Evolutionary conservation across 1,140 invertebrate species (phyloP), one percentile per base, ranked within the genome.

Genomic region (Pachypsylla venusta): DNA sequence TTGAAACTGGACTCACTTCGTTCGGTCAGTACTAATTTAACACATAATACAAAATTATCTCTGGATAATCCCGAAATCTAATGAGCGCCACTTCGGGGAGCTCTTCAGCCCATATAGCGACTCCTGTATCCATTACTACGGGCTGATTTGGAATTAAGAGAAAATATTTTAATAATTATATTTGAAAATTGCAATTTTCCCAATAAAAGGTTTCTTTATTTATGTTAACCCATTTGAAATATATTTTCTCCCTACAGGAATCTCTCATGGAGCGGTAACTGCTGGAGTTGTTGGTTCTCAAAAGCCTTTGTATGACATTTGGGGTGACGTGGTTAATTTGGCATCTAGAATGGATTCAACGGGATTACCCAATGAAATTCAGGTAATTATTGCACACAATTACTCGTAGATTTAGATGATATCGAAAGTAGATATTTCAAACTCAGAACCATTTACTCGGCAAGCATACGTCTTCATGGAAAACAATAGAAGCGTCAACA

Each of bases 261-360:
- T 93, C 62, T 85, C 83, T 2, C 81, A 85, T 63, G 90, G 91
- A 0, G 79, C 83, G 59, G 84, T 93, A 4, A 88, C 89, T 58
- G 91, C 91, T 0, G 92, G 91, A 1, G 90, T 95, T 5, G 87
- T 95, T 13, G 92, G 92, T 1, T 85, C 85, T 1, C 80, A 84
- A 39, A 93, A 93, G 69, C 90, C 91, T 0, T 76, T 92, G 12
- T 93, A 85, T 63, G 88, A 95, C 69, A 91, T 95, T 63, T 94
- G 91, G 92, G 92, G 92, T 0, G 87, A 95, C 72, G 85, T 89
- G 0, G 92, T 95, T 0, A 96, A 96, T 72, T 88, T 96, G 78
- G 90, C 92, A 1, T 93, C 89, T 5, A 76, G 93, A 65, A 93
- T 93, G 87, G 89, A 93, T 65, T 87, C 84, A 0, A 88, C 84